phyloP scores from a whole-genome alignment of 2,797 vertebrate genomes.

The Tinamus major region DNA sequence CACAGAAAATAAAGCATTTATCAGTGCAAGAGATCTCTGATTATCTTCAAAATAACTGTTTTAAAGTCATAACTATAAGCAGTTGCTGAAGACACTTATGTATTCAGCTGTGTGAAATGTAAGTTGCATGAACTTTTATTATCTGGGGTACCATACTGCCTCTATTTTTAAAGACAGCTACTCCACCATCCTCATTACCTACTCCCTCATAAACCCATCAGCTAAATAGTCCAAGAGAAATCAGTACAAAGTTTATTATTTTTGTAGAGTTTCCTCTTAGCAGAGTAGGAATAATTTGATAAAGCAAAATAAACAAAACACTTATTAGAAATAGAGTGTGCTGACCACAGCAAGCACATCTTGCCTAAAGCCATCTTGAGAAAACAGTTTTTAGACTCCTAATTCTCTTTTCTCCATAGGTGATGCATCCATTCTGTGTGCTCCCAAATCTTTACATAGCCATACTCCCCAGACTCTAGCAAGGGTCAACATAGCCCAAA shows the following conservation, averaged over 20 bases:
- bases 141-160: neutral
- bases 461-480: neutral
- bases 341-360: neutral
- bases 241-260: neutral
- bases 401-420: neutral
- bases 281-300: neutral
- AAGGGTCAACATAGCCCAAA: neutral
- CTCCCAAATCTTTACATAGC: neutral
- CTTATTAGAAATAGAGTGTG: neutral
- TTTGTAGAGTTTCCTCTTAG: neutral
- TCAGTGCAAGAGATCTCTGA: neutral
- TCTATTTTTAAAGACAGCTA: neutral
- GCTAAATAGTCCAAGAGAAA: neutral
- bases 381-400: accelerated
- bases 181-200: neutral
- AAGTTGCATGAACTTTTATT: neutral
- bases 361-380: neutral
- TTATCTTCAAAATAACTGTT: neutral
- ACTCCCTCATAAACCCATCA: neutral
- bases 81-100: neutral
- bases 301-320: neutral
- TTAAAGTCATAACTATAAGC: neutral
- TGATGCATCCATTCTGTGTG: neutral
- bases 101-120: neutral
- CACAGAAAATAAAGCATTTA: slow-evolving; percentile 33